Evolutionary conservation across 2,888 invertebrate genomes (phyloP), one percentile per base, ranked within the genome.

Genomic region (Drosophila subsilvestris): DNA sequence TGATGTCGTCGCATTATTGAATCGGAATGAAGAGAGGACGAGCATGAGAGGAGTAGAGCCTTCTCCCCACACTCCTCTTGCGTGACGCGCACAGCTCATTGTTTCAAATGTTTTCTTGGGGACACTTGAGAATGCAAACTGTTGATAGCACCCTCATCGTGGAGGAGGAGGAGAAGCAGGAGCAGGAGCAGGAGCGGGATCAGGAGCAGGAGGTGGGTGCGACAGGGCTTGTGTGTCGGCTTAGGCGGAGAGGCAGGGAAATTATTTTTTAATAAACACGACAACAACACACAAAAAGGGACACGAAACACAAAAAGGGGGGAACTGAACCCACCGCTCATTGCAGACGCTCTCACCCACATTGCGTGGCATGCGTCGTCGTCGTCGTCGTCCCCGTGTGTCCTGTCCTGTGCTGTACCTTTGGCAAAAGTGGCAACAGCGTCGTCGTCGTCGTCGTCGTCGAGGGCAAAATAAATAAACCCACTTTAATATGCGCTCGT

Each of bases 231-330:
- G 48, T 55, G 45, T 51, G 62, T 37, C 55, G 72, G 74, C 66
- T 74, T 60, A 54, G 60, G 67, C 44, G 66, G 70, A 63, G 50
- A 65, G 76, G 76, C 88, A 78, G 74, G 76, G 76, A 86, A 87
- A 89, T 88, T 88, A 87, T 89, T 88, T 88, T 88, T 88, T 88
- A 89, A 88, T 88, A 89, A 89, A 89, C 83, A 80, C 74, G 74
- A 63, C 74, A 73, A 63, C 65, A 83, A 75, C 37, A 37, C 12
- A n/a, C 7, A 14, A 37, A 37, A 14, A 7, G 37, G 37, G 37
- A 75, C 71, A 74, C 77, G 37, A 75, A 69, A 74, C 77, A 75
- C 61, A 60, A 37, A 14, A 37, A 37, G n/a, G 37, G 37, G 25
- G 27, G 51, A 76, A 76, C 74, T 68, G 72, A 68, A 62, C 49